phyloP scores from a whole-genome alignment of 2,113 vertebrate genomes.

The Ornithorhynchus anatinus region DNA sequence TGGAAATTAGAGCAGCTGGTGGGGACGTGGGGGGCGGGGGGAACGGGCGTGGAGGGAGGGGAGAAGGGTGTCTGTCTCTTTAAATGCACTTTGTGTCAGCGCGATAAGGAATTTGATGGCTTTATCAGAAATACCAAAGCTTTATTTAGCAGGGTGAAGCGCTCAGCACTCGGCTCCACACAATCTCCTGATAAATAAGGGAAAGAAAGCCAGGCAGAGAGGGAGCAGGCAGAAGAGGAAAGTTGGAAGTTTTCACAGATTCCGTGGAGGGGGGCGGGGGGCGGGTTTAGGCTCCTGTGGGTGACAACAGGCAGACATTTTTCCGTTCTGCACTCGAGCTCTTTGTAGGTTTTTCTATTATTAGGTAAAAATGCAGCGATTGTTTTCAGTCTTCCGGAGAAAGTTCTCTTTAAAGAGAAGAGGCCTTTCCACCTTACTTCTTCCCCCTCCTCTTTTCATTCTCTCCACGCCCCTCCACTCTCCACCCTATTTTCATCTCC shows the following conservation, averaged over 20 bases:
- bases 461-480: neutral
- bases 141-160: slow-evolving; percentile 98
- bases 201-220: slow-evolving; percentile 67
- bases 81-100: slow-evolving; percentile 88
- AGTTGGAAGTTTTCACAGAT: slow-evolving; percentile 18
- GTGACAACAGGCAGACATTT: neutral
- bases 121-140: slow-evolving; percentile 99
- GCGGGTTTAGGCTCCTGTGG: neutral
- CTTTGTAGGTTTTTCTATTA: slow-evolving; percentile 2
- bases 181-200: slow-evolving; percentile 95
- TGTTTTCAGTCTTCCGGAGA: neutral
- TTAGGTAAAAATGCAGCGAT: neutral
- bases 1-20: slow-evolving; percentile 57
- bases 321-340: neutral
- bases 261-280: neutral
- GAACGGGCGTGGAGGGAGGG: slow-evolving; percentile 35
- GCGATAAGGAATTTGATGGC: slow-evolving; percentile 99
- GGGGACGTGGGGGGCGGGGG: neutral
- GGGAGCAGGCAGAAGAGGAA: slow-evolving; percentile 25
- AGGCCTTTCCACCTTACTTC: neutral
- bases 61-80: slow-evolving; percentile 86
- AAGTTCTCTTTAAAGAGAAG: neutral
- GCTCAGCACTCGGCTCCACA: slow-evolving; percentile 83
- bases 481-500: no score
- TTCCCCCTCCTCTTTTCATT: neutral